Evolutionary conservation across 2,113 vertebrate species (phyloP).

Genomic region (Epinephelus fuscoguttatus): DNA sequence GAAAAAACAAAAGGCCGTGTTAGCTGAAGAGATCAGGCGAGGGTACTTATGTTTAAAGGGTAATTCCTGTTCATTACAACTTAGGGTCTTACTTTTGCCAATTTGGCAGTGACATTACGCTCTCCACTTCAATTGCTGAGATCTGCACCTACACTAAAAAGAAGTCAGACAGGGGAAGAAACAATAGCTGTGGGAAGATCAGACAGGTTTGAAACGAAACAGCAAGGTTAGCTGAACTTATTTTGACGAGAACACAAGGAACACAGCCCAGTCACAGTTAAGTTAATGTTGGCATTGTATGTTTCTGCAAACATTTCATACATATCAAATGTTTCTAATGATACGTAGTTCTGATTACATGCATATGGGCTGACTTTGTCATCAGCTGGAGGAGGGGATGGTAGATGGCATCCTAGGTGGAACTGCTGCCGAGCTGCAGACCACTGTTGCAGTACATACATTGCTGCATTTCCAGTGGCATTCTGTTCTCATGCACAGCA

Average conservation of each 20-base stretch:
- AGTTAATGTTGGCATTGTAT: too few species aligned
- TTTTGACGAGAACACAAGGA: background rate
- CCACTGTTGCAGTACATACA: too few species aligned
- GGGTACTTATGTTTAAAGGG: constrained; percentile 15
- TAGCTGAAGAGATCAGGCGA: constrained; percentile 8
- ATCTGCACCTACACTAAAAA: constrained; percentile 13
- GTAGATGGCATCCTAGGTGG: too few species aligned
- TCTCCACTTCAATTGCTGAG: constrained; percentile 3
- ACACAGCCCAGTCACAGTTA: too few species aligned
- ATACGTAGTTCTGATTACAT: too few species aligned
- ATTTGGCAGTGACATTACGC: background rate
- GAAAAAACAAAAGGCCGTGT: constrained; percentile 1
- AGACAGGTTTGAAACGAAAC: background rate
- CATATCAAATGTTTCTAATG: too few species aligned
- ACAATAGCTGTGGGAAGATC: background rate
- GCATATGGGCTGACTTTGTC: too few species aligned
- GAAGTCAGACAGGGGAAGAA: background rate
- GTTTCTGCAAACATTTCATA: too few species aligned
- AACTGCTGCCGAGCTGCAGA: too few species aligned
- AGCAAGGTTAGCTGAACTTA: background rate
- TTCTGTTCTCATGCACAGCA: too few species aligned
- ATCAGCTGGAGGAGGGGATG: too few species aligned
- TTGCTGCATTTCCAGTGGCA: too few species aligned
- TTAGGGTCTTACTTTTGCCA: background rate
- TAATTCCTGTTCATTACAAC: constrained; percentile 7